Conservation (phyloP, 1,140 invertebrate genomes). For the Pogonomyrmex californicus region DNA sequence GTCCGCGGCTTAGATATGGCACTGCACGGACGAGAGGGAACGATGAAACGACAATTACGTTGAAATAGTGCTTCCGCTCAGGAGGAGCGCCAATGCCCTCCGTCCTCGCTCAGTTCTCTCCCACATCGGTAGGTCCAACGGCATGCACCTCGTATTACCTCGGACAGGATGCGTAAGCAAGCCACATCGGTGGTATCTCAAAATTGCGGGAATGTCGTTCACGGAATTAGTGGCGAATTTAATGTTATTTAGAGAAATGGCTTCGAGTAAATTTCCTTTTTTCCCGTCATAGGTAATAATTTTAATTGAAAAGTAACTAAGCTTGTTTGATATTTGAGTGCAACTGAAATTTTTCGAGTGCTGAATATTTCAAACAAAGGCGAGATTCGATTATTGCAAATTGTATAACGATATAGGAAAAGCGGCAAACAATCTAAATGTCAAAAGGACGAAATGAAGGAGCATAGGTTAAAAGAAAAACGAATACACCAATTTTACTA, state of each 20-base stretch:
- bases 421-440: background rate
- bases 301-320: conserved; percentile 7
- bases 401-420: background rate
- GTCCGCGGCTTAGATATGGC: conserved; percentile 66
- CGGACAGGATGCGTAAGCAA: conserved; percentile 61
- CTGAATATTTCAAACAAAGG: background rate
- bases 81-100: conserved; percentile 69
- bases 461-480: background rate
- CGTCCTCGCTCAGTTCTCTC: conserved; percentile 9
- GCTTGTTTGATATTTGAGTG: background rate
- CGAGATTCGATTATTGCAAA: background rate
- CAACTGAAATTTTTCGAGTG: background rate
- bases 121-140: conserved; percentile 20
- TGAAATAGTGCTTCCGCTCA: conserved; percentile 81
- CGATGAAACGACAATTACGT: conserved; percentile 80
- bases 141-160: conserved; percentile 34
- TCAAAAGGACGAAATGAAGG: background rate
- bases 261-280: conserved; percentile 28
- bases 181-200: conserved; percentile 38
- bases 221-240: conserved; percentile 37
- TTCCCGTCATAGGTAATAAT: conserved; percentile 18
- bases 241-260: background rate
- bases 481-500: conserved; percentile 1
- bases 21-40: conserved; percentile 70
- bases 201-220: conserved; percentile 25